Percentiles rank a stretch among this genome's conserved stretches.
These are phyloP conservation scores for Nomada goodeniana DNA, from an alignment of 2,888 invertebrate species.

Conservation along the genomic window DNA sequence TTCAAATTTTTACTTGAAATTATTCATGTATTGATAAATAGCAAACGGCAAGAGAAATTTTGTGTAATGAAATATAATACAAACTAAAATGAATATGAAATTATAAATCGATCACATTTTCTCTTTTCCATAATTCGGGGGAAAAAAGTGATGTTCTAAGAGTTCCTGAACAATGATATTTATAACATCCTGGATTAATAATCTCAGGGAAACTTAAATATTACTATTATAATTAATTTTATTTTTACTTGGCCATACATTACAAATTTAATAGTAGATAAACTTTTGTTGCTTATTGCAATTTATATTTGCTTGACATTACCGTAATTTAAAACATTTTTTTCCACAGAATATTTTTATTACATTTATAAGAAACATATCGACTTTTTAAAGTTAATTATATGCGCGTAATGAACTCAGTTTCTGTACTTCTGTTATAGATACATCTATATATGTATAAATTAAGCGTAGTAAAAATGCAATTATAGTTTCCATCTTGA, in stretches of 20 bases:
- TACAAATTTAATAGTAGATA: no score
- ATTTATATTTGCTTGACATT: slow-evolving; percentile 14
- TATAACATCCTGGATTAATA: slow-evolving; percentile 13
- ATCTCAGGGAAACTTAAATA: slow-evolving; percentile 6
- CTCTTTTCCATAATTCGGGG: not conserved
- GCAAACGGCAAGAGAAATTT: no score
- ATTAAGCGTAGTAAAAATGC: slow-evolving; percentile 42
- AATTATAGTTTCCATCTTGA: slow-evolving; percentile 38
- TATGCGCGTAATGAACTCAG: slow-evolving; percentile 15
- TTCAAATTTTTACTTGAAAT: no score
- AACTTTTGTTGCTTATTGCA: slow-evolving; percentile 19
- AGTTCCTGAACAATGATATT: slow-evolving; percentile 5
- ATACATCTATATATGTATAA: slow-evolving; percentile 19
- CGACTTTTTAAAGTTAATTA: slow-evolving; percentile 10
- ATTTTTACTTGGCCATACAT: slow-evolving; percentile 22
- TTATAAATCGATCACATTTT: not conserved
- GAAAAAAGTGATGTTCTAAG: not conserved
- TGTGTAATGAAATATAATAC: no score
- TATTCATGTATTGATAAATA: no score
- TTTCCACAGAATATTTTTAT: slow-evolving; percentile 17
- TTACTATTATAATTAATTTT: slow-evolving; percentile 23
- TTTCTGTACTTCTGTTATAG: slow-evolving; percentile 8
- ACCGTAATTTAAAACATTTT: slow-evolving; percentile 23
- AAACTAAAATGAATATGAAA: not conserved
- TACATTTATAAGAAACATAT: slow-evolving; percentile 22